Conservation (phyloP, 2,113 vertebrate species). For the Dinomys branickii region DNA sequence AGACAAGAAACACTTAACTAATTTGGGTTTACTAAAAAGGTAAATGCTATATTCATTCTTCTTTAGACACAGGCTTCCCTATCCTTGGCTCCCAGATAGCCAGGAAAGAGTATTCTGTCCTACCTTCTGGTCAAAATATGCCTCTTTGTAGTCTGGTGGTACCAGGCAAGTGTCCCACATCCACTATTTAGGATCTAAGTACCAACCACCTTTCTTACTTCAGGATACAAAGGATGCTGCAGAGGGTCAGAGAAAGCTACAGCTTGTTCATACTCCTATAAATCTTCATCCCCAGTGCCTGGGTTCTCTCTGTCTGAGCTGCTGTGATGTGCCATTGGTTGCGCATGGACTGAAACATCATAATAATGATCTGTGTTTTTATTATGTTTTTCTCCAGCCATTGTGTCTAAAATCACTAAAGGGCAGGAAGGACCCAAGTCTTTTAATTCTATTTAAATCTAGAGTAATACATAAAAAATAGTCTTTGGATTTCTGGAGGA, state of each 20-base stretch:
- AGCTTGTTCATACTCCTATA: background rate
- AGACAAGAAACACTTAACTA: background rate
- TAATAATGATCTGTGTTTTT: background rate
- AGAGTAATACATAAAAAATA: background rate
- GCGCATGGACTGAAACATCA: background rate
- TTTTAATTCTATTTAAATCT: background rate
- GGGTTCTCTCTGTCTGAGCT: background rate
- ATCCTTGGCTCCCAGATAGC: background rate
- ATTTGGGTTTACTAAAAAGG: background rate
- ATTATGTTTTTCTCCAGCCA: background rate
- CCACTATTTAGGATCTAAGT: background rate
- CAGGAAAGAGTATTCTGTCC: background rate
- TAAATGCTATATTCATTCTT: background rate
- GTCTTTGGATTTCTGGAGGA: background rate
- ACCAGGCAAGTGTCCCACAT: background rate
- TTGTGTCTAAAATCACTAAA: constrained; percentile 29
- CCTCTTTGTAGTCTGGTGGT: background rate
- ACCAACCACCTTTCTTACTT: constrained; percentile 25
- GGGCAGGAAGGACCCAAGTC: background rate
- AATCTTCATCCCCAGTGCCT: background rate
- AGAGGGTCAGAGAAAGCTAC: background rate
- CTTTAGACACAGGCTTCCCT: background rate
- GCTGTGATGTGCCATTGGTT: background rate
- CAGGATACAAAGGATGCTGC: background rate
- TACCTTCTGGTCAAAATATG: background rate